Conservation (phyloP, 2,888 invertebrate genomes). For the Leucoma salicis region DNA sequence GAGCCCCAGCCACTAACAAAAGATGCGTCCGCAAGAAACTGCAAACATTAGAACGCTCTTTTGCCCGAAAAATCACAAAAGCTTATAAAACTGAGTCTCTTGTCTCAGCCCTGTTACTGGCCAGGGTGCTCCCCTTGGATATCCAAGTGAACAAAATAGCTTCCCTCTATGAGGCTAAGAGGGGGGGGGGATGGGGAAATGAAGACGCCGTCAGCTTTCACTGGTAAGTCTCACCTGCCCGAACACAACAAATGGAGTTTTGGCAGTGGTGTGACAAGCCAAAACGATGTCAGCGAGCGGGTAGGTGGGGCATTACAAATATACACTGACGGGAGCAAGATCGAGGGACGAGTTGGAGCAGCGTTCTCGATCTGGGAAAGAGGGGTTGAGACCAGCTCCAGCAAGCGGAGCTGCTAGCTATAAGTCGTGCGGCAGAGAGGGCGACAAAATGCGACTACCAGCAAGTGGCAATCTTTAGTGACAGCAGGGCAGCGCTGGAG, state of each 20-base stretch:
- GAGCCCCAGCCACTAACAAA: too few relatives aligned
- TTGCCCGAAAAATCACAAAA: not conserved
- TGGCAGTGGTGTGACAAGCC: not conserved
- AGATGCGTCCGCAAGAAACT: too few relatives aligned
- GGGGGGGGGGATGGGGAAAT: not conserved
- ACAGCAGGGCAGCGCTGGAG: not conserved
- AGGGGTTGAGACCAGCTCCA: not conserved
- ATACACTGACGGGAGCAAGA: not conserved
- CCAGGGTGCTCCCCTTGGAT: too few relatives aligned
- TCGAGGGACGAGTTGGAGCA: not conserved
- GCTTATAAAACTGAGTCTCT: not conserved
- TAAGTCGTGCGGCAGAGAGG: not conserved
- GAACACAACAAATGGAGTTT: not conserved
- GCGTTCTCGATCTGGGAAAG: not conserved
- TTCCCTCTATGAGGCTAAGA: not conserved
- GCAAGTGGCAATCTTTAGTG: not conserved
- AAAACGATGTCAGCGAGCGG: not conserved
- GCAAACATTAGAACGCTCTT: constrained; percentile 56
- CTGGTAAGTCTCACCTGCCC: not conserved
- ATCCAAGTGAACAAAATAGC: not conserved
- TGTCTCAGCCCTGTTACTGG: not conserved
- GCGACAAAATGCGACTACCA: not conserved
- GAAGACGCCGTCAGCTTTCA: not conserved
- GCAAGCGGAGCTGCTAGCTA: not conserved
- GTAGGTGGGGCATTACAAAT: not conserved